phyloP scores from a whole-genome alignment of 1,140 invertebrate genomes.

The Armadillidium nasatum region DNA sequence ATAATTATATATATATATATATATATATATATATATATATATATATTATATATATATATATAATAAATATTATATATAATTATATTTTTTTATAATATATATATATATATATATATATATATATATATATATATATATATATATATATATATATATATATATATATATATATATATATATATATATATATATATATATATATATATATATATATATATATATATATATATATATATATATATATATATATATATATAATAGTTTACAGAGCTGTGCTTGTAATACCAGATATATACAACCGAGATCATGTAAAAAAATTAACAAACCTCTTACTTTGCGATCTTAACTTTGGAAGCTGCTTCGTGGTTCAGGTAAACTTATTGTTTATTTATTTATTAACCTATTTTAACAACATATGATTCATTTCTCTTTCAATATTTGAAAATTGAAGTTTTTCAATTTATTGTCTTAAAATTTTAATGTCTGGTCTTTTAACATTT shows the following conservation, averaged over 20 bases:
- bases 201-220: too few species aligned
- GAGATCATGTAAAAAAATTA: constrained; percentile 78
- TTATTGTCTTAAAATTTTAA: too few species aligned
- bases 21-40: constrained; percentile 19
- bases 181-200: too few species aligned
- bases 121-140: constrained; percentile 18
- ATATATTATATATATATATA: constrained; percentile 47
- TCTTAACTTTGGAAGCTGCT: constrained; percentile 84
- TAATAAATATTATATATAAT: constrained; percentile 43
- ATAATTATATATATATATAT: not conserved
- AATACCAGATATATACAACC: constrained; percentile 85
- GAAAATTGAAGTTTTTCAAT: too few species aligned
- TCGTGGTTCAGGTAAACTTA: constrained; percentile 67
- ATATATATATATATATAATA: too few species aligned
- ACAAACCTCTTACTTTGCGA: constrained; percentile 72
- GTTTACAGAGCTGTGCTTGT: constrained; percentile 77
- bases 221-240: too few species aligned
- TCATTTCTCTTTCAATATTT: too few species aligned
- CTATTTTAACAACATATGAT: too few species aligned
- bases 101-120: constrained; percentile 5
- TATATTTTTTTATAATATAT: not conserved
- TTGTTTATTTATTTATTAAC: too few species aligned
- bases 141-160: constrained; percentile 52
- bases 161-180: too few species aligned
- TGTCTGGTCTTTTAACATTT: too few species aligned